Conservation (phyloP, 2,113 vertebrate genomes). For the Aramus guarauna region DNA sequence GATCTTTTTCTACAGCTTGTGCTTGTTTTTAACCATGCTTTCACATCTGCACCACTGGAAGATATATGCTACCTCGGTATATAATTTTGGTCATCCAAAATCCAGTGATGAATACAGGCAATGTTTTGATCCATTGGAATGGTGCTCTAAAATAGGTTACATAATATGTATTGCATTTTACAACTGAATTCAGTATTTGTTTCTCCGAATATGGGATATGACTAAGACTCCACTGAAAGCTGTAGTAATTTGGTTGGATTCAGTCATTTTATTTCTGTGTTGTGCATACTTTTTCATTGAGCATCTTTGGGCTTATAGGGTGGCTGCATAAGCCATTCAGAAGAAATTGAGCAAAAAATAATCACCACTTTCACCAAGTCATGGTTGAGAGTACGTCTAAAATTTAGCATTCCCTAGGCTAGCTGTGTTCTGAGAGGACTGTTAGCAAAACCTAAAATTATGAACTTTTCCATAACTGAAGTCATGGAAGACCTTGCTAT, state of each 20-base stretch:
- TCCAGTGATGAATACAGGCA: constrained; percentile 22
- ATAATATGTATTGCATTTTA: background rate
- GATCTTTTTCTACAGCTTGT: constrained; percentile 29
- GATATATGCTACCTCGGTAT: background rate
- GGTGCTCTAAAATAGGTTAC: constrained; percentile 28
- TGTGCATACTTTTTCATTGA: background rate
- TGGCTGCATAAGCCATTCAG: background rate
- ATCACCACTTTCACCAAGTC: background rate
- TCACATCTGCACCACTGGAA: constrained; percentile 14
- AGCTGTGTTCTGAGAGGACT: background rate
- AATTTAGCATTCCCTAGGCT: background rate
- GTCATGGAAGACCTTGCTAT: background rate
- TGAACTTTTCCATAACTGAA: background rate
- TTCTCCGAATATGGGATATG: background rate
- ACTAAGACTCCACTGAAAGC: background rate
- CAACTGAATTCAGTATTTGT: background rate
- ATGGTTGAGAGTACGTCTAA: background rate
- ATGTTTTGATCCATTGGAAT: constrained; percentile 47
- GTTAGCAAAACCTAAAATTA: background rate
- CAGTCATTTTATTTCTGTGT: background rate
- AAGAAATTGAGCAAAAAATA: constrained; percentile 1
- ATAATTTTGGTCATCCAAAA: constrained; percentile 57
- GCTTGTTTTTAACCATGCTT: constrained; percentile 57
- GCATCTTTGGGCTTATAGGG: background rate
- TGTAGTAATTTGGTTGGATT: background rate